These are phyloP conservation scores for Lysiphlebus fabarum DNA, from an alignment of 1,140 invertebrate species.

Conservation along the genomic window DNA sequence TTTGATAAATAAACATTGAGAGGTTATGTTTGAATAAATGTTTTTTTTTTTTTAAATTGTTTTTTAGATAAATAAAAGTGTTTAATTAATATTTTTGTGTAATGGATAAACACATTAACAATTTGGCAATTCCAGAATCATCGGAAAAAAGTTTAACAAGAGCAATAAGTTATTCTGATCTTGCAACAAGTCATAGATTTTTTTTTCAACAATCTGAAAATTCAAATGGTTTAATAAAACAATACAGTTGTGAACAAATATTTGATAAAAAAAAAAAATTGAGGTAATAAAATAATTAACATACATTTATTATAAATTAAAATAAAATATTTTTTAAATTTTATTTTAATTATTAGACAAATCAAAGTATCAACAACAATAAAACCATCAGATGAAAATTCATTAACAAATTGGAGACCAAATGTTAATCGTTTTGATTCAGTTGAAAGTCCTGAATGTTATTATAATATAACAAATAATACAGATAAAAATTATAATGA, in stretches of 20 bases:
- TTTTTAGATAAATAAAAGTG: background rate
- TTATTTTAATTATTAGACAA: too few relatives aligned
- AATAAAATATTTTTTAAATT: too few relatives aligned
- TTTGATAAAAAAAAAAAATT: constrained; percentile 27
- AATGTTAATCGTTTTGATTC: too few relatives aligned
- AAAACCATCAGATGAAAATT: too few relatives aligned
- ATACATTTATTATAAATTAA: constrained; percentile 4
- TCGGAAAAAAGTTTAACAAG: constrained; percentile 28
- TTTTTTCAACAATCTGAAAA: constrained; percentile 23
- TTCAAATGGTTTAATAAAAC: constrained; percentile 27
- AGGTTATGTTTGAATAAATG: too few relatives aligned
- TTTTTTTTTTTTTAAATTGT: background rate
- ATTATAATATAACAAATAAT: too few relatives aligned
- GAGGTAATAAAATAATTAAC: constrained; percentile 26
- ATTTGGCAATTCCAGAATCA: constrained; percentile 27
- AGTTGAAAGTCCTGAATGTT: too few relatives aligned
- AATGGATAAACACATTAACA: constrained; percentile 38
- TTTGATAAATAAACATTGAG: too few relatives aligned
- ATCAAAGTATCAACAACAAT: too few relatives aligned
- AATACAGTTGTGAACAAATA: constrained; percentile 38
- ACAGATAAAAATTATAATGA: too few relatives aligned
- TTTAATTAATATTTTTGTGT: background rate
- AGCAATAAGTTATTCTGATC: constrained; percentile 34
- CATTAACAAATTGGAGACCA: too few relatives aligned
- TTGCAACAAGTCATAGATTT: constrained; percentile 26